These are phyloP conservation scores for Austrolebias charrua DNA, from an alignment of 2,797 vertebrate genomes.

Conservation along the genomic window DNA sequence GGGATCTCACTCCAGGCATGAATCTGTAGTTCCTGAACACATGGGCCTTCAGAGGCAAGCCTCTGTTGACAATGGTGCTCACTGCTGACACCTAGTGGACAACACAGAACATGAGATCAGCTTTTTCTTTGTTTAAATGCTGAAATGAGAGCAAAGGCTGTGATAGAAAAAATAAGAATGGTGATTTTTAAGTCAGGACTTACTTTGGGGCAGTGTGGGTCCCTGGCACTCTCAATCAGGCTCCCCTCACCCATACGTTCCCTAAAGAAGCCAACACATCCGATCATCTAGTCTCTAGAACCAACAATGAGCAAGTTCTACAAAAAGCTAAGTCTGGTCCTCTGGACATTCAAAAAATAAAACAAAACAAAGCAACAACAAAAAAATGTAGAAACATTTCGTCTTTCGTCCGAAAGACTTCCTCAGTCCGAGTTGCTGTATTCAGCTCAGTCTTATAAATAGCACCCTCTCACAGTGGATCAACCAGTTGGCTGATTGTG, in stretches of 20 bases:
- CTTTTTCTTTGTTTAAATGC: background rate
- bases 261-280: slow-evolving; percentile 67
- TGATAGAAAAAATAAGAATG: background rate
- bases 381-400: too few relatives aligned
- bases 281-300: background rate
- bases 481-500: too few relatives aligned
- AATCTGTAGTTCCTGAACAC: slow-evolving; percentile 96
- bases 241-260: slow-evolving; percentile 89
- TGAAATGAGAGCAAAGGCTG: background rate
- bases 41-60: slow-evolving; percentile 89
- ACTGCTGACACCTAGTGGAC: slow-evolving; percentile 91
- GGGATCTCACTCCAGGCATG: slow-evolving; percentile 89
- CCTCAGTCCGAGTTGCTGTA: too few relatives aligned
- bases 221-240: slow-evolving; percentile 93
- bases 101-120: background rate
- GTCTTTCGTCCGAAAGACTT: too few relatives aligned
- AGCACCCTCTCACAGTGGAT: too few relatives aligned
- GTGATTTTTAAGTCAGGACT: slow-evolving; percentile 24
- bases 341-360: too few relatives aligned
- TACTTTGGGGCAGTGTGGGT: slow-evolving; percentile 91
- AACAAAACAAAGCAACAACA: too few relatives aligned
- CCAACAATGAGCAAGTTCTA: too few relatives aligned
- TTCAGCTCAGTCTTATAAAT: too few relatives aligned
- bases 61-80: slow-evolving; percentile 94
- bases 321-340: too few relatives aligned